Percentiles rank a stretch among this genome's conserved stretches.
phyloP scores from a whole-genome alignment of 2,888 invertebrate genomes.

The Drosophila siamana region DNA sequence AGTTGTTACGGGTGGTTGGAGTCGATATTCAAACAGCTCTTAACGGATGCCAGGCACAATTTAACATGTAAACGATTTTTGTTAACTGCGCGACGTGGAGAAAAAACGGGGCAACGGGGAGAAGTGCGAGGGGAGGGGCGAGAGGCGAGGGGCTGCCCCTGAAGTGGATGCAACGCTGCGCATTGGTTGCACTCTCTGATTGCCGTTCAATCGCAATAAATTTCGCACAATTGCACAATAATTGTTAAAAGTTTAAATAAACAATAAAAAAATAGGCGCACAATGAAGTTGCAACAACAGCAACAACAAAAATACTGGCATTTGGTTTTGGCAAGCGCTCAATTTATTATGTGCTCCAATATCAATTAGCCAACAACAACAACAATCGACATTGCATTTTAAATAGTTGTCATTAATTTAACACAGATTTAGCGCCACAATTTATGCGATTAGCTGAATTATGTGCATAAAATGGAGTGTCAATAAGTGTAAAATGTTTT shows the following conservation, averaged over 20 bases:
- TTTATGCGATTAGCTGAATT: slow-evolving; percentile 17
- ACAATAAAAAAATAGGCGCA: slow-evolving; percentile 64
- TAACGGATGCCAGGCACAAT: slow-evolving; percentile 74
- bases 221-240: slow-evolving; percentile 82
- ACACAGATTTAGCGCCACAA: slow-evolving; percentile 12
- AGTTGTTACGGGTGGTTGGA: slow-evolving; percentile 50
- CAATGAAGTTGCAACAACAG: background rate
- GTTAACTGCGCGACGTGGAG: slow-evolving; percentile 65
- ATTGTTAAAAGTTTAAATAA: slow-evolving; percentile 82
- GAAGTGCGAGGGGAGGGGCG: background rate
- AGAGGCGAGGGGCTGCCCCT: background rate
- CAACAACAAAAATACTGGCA: slow-evolving; percentile 14
- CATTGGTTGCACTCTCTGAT: slow-evolving; percentile 69
- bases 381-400: slow-evolving; percentile 14
- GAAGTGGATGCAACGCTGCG: slow-evolving; percentile 7
- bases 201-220: slow-evolving; percentile 82
- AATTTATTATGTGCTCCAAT: slow-evolving; percentile 39
- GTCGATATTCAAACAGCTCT: slow-evolving; percentile 55
- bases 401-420: slow-evolving; percentile 22
- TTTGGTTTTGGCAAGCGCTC: slow-evolving; percentile 3
- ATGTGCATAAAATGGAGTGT: background rate
- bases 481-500: too few relatives aligned
- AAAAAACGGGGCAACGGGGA: too few relatives aligned
- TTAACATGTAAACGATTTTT: slow-evolving; percentile 82
- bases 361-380: slow-evolving; percentile 49